phyloP scores from a whole-genome alignment of 2,888 invertebrate species.

The Lasioglossum pauxillum region DNA sequence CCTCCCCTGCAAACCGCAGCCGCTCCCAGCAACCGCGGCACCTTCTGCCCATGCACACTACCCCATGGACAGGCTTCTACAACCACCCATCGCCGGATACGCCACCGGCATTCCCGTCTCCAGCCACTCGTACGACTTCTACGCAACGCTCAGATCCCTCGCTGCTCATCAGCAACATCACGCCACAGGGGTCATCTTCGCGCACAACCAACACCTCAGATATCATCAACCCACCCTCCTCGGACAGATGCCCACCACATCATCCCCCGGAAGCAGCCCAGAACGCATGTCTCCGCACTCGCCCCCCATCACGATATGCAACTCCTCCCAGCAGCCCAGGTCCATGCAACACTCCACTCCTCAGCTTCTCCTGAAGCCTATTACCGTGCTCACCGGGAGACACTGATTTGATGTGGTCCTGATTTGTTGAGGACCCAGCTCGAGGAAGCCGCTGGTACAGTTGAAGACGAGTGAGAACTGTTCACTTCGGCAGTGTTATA shows the following conservation, averaged over 20 bases:
- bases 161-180: conserved; percentile 84
- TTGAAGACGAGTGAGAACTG: not conserved
- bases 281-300: conserved; percentile 84
- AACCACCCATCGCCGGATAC: conserved; percentile 72
- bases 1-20: conserved; percentile 84
- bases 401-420: conserved; percentile 74
- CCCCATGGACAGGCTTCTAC: conserved; percentile 85
- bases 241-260: conserved; percentile 78
- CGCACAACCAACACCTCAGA: conserved; percentile 69
- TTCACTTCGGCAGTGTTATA: not conserved
- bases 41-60: conserved; percentile 85
- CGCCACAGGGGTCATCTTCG: conserved; percentile 69
- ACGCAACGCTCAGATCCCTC: conserved; percentile 84
- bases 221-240: conserved; percentile 71
- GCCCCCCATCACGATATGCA: conserved; percentile 84
- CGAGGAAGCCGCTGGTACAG: not conserved
- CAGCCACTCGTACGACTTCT: conserved; percentile 84
- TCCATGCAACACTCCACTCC: conserved; percentile 80
- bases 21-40: conserved; percentile 80
- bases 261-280: conserved; percentile 85
- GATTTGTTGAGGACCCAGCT: not conserved
- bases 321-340: conserved; percentile 83
- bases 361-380: conserved; percentile 82
- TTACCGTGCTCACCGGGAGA: conserved; percentile 81
- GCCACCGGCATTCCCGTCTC: conserved; percentile 66